A percentile compares a stretch with the other conserved stretches of the same genome.
phyloP scores from a whole-genome alignment of 2,113 vertebrate species.

The Charina bottae region DNA sequence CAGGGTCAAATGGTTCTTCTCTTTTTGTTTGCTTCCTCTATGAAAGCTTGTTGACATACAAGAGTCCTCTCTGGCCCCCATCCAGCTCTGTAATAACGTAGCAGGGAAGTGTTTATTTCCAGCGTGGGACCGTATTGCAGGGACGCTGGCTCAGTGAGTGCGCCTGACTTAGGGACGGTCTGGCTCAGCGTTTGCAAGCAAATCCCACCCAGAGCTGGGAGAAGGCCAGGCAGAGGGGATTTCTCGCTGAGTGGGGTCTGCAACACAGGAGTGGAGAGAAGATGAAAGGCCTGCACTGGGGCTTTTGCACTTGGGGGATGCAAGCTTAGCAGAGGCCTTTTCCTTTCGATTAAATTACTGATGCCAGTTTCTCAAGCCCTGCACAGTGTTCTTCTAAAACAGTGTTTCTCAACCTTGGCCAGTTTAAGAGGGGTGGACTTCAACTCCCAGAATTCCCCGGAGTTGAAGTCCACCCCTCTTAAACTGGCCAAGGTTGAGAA shows the following conservation, averaged over 20 bases:
- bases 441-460: too few relatives aligned
- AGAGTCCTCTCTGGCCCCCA: background rate
- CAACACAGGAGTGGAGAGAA: slow-evolving; percentile 23
- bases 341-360: background rate
- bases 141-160: too few relatives aligned
- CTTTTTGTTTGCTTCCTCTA: background rate
- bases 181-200: slow-evolving; percentile 27
- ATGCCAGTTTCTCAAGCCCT: background rate
- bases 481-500: background rate
- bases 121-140: background rate
- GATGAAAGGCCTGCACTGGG: too few relatives aligned
- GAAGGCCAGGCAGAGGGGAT: slow-evolving; percentile 18
- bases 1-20: background rate
- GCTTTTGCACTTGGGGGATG: too few relatives aligned
- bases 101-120: slow-evolving; percentile 32
- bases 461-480: too few relatives aligned
- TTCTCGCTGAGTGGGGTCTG: background rate
- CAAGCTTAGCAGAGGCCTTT: too few relatives aligned
- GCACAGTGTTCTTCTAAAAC: background rate
- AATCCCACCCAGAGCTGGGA: slow-evolving; percentile 25
- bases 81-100: slow-evolving; percentile 1
- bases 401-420: too few relatives aligned
- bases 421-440: too few relatives aligned
- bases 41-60: background rate
- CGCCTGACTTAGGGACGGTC: background rate